phyloP scores from a whole-genome alignment of 2,113 vertebrate species.

The Marcusenius ussheri region DNA sequence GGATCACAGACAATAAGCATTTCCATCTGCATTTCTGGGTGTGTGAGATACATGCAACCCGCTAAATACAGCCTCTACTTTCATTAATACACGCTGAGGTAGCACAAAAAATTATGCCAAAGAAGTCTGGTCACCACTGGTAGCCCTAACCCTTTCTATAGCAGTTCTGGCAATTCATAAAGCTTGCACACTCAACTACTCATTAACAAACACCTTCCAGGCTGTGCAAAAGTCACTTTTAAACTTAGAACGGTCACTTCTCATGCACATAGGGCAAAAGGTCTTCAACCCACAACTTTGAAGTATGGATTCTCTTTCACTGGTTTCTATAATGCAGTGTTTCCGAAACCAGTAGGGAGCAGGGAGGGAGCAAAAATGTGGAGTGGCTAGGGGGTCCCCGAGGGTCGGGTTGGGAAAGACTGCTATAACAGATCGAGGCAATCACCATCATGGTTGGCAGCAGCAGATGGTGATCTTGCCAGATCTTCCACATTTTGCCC shows the following conservation, averaged over 20 bases:
- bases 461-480: constrained; percentile 44
- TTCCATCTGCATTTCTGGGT: not conserved
- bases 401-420: not conserved
- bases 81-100: not conserved
- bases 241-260: not conserved
- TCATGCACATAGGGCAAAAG: not conserved
- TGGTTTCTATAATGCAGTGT: not conserved
- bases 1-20: not conserved
- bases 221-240: not conserved
- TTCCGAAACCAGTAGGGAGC: not conserved
- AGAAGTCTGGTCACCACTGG: not conserved
- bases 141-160: not conserved
- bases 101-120: not conserved
- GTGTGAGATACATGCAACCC: not conserved
- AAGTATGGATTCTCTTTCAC: not conserved
- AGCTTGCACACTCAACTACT: constrained; percentile 30
- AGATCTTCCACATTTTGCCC: constrained; percentile 29
- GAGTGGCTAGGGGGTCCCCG: not conserved
- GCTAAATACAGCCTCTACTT: not conserved
- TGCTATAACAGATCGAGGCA: constrained; percentile 2
- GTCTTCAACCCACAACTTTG: not conserved
- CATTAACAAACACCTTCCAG: constrained; percentile 46
- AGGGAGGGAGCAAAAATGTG: not conserved
- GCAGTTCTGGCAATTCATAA: not conserved
- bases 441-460: constrained; percentile 42